Base-by-base conservation (phyloP, 2,888 invertebrate genomes). In the Protonemura montana region DNA sequence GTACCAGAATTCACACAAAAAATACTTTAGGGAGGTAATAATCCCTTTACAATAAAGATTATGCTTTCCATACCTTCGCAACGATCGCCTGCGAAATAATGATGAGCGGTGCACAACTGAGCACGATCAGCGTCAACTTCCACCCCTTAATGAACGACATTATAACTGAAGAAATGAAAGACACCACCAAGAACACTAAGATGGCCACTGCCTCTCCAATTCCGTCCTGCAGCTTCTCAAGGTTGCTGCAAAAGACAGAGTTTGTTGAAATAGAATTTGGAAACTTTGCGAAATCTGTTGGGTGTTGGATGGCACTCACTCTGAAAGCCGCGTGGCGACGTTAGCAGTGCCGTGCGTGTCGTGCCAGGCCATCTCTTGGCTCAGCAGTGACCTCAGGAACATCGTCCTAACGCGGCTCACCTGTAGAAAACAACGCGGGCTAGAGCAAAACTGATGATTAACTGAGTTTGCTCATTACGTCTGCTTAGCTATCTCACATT, bases 141-240 rank as follows among this genome's bases (percentile, higher is more conserved):
- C 93, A 93, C 78, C 92, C 92, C 86, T 91, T 90, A 1, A 90
- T 88, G 88, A 93, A 91, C 0, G 92, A 92, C 86, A 91, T 90
- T 42, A 90, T 89, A 35, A 92, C 89, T 0, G 91, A 91, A 25
- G 90, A 89, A 3, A 92, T 59, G 86, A 91, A 91, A 0, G 90
- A 90, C 3, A 91, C 88, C 25, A 91, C 88, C 89, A 91, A 91
- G 88, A 91, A 92, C 28, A 91, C 88, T 87, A 91, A 91, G 29
- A 91, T 89, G 0, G 91, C 91, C 59, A 92, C 88, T 89, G 92
- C 92, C 88, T 92, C 92, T 3, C 92, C 92, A 7, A 92, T 91
- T 6, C 92, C 92, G 82, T 91, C 91, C 88, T 92, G 91, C 77
- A 92, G 90, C 89, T 89, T 90, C 21, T 88, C 88, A 29, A 89